A percentile compares a stretch with the other conserved stretches of the same genome.
phyloP scores from a whole-genome alignment of 2,797 vertebrate genomes.

The Pogonophryne albipinna region DNA sequence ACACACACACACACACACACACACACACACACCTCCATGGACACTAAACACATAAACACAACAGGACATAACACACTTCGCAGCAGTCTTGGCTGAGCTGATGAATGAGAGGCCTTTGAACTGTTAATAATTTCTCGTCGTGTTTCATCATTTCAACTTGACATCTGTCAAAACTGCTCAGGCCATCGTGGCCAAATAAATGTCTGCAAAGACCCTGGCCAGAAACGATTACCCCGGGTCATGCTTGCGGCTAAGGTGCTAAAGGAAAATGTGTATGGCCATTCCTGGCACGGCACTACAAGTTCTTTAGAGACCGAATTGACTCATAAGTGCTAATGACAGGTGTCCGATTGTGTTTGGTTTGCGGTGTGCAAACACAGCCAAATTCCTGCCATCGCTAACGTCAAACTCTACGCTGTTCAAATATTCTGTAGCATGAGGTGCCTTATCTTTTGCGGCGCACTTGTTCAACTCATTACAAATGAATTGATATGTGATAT shows the following conservation, averaged over 20 bases:
- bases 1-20: not conserved
- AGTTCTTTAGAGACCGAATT: conserved; percentile 63
- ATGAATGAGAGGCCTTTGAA: conserved; percentile 49
- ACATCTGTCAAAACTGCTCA: conserved; percentile 67
- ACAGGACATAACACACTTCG: conserved; percentile 24
- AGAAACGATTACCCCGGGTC: conserved; percentile 24
- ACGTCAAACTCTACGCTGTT: conserved; percentile 17
- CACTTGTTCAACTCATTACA: conserved; percentile 65
- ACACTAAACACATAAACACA: not conserved
- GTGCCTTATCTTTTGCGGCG: conserved; percentile 38
- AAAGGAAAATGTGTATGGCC: conserved; percentile 15
- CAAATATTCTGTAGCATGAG: conserved; percentile 46
- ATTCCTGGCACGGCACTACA: conserved; percentile 30
- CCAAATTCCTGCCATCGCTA: conserved; percentile 46
- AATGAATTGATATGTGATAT: conserved; percentile 76
- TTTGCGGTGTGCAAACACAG: conserved; percentile 43
- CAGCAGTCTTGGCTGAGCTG: conserved; percentile 29
- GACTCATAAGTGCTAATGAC: conserved; percentile 73
- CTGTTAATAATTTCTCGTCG: conserved; percentile 50
- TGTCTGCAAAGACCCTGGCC: conserved; percentile 5
- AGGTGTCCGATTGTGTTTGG: conserved; percentile 72
- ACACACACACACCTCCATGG: conserved; percentile 2
- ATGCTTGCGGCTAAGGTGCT: conserved; percentile 43
- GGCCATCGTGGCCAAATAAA: conserved; percentile 22
- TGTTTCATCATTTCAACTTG: conserved; percentile 53